Evolutionary conservation across 1,140 invertebrate genomes (phyloP).

Genomic region (Drosophila kikkawai): DNA sequence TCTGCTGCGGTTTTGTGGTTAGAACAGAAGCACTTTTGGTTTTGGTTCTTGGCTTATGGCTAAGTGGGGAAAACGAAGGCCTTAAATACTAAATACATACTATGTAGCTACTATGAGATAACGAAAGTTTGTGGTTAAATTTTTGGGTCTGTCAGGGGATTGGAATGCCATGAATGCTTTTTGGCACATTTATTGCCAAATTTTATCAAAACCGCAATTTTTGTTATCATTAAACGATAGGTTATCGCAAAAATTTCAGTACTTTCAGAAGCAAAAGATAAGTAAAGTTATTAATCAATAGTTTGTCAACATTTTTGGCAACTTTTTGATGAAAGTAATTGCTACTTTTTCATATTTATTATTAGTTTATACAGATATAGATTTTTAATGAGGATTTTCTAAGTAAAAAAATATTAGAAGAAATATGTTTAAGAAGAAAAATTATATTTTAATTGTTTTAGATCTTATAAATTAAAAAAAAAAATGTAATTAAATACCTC

Average conservation of each 20-base stretch:
- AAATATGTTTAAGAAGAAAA: neutral
- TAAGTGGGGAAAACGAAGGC: neutral
- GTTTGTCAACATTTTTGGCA: neutral
- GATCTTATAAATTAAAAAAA: neutral
- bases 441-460: neutral
- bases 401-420: neutral
- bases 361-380: neutral
- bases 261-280: slow-evolving; percentile 8
- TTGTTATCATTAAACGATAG: slow-evolving; percentile 13
- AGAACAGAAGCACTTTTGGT: slow-evolving; percentile 35
- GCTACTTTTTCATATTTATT: neutral
- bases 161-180: slow-evolving; percentile 11
- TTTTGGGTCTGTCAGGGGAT: neutral
- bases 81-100: slow-evolving; percentile 11
- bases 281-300: slow-evolving; percentile 11
- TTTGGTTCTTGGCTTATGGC: slow-evolving; percentile 18
- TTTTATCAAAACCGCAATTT: slow-evolving; percentile 4
- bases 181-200: slow-evolving; percentile 16
- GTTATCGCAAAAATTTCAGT: slow-evolving; percentile 2
- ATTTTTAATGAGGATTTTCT: fast-evolving
- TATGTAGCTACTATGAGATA: slow-evolving; percentile 1
- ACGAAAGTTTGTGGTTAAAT: neutral
- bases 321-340: neutral
- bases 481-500: neutral
- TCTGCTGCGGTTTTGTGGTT: slow-evolving; percentile 20